Conservation (phyloP, 2,797 vertebrate species). For the Rhinoraja longicauda region DNA sequence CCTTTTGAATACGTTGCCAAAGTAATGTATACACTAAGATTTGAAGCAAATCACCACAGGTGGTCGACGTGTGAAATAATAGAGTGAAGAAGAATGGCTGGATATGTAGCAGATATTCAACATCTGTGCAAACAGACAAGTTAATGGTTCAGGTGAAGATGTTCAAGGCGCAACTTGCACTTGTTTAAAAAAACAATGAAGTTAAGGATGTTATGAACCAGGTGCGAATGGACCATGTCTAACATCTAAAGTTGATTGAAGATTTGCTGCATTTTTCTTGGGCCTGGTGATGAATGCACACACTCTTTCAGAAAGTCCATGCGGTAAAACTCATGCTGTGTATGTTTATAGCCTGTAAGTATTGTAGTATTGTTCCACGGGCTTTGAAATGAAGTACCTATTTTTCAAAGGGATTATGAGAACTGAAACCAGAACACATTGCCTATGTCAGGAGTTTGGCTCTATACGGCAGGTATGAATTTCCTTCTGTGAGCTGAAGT, state of each 20-base stretch:
- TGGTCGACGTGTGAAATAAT: not conserved
- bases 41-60: not conserved
- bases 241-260: not conserved
- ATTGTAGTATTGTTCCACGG: not conserved
- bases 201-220: not conserved
- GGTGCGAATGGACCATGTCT: constrained; percentile 9
- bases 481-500: not conserved
- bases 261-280: not conserved
- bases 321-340: not conserved
- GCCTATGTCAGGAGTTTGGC: not conserved
- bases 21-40: not conserved
- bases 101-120: not conserved
- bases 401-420: not conserved
- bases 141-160: not conserved
- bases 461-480: not conserved
- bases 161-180: not conserved
- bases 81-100: not conserved
- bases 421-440: not conserved
- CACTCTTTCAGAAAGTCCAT: not conserved
- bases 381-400: constrained; percentile 9
- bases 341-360: not conserved
- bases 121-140: not conserved
- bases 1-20: not conserved
- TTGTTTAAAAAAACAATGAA: not conserved
- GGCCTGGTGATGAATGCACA: not conserved